Conservation (phyloP, 2,113 vertebrate genomes). For the Planiliza haematocheilus region DNA sequence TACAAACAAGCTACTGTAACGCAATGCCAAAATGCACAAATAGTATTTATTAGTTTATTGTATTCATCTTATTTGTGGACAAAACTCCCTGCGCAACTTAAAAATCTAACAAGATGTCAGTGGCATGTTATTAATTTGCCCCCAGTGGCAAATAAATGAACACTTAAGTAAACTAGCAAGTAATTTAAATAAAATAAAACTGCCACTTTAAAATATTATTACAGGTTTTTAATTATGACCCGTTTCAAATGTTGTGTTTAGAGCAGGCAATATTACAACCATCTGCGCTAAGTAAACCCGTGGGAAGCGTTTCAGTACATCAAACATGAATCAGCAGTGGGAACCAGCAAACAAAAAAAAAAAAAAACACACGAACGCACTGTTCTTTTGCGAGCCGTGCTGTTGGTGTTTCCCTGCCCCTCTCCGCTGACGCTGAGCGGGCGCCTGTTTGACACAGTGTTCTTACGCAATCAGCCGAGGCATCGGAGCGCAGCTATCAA, state of each 20-base stretch:
- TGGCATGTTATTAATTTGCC: too few species aligned
- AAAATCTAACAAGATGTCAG: too few species aligned
- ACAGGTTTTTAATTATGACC: background rate
- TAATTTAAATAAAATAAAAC: background rate
- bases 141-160: background rate
- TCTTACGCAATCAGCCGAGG: slow-evolving; percentile 59
- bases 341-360: background rate
- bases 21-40: too few species aligned
- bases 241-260: background rate
- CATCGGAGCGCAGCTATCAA: slow-evolving; percentile 46
- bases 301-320: background rate
- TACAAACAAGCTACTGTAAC: too few species aligned
- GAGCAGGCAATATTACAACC: background rate
- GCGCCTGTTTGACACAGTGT: slow-evolving; percentile 43
- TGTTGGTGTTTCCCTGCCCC: slow-evolving; percentile 20
- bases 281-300: background rate
- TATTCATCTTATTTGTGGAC: too few species aligned
- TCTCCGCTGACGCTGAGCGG: slow-evolving; percentile 20
- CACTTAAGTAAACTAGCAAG: too few species aligned
- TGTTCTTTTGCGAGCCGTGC: background rate
- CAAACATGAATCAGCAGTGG: slow-evolving; percentile 13
- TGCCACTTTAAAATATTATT: background rate
- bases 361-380: background rate
- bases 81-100: too few species aligned
- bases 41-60: too few species aligned